Percentiles rank a stretch among this genome's conserved stretches.
Conservation (phyloP, 2,888 invertebrate genomes). For the Leptinotarsa juncta region DNA sequence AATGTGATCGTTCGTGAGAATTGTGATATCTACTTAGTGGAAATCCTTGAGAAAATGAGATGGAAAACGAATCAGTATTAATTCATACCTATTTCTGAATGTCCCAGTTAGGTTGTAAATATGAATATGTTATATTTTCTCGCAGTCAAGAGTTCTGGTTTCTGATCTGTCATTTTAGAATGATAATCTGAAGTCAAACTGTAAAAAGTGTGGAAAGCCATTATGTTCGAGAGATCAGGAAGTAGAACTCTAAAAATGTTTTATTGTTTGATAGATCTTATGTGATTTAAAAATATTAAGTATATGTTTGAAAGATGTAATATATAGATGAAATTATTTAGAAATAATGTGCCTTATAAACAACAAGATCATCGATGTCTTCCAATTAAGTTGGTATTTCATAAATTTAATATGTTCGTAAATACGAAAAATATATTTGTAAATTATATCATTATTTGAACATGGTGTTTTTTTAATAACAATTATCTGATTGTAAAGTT, state of each 20-base stretch:
- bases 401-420: conserved; percentile 31
- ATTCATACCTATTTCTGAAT: conserved; percentile 14
- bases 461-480: neutral
- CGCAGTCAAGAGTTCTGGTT: neutral
- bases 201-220: too few relatives aligned
- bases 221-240: neutral
- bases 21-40: conserved; percentile 39
- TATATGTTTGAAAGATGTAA: conserved; percentile 28
- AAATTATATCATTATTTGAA: conserved; percentile 6
- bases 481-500: too few relatives aligned
- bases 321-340: conserved; percentile 31
- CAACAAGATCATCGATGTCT: conserved; percentile 54
- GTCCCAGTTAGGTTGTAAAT: neutral
- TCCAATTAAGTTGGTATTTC: conserved; percentile 43
- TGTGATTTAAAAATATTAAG: conserved; percentile 12
- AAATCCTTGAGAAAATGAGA: conserved; percentile 21
- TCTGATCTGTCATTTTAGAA: neutral
- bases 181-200: neutral
- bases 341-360: conserved; percentile 50
- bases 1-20: conserved; percentile 26
- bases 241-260: neutral
- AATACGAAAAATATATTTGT: conserved; percentile 9
- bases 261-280: conserved; percentile 2
- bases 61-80: conserved; percentile 40
- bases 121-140: neutral